A percentile compares a stretch with the other conserved stretches of the same genome.
phyloP scores from a whole-genome alignment of 92 coral and sea anemone species.

The Desmophyllum pertusum region DNA sequence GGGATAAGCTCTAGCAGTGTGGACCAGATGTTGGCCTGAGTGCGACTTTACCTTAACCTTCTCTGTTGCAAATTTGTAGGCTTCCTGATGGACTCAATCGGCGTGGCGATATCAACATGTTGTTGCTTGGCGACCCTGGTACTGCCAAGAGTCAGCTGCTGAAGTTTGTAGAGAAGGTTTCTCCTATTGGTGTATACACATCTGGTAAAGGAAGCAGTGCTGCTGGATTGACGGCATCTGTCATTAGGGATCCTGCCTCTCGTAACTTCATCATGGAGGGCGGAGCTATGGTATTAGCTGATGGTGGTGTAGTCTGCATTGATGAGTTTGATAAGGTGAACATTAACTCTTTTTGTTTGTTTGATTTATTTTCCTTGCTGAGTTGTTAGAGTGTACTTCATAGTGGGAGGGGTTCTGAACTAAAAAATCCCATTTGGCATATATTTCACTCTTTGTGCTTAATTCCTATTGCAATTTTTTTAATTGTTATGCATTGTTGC shows the following conservation, averaged over 20 bases:
- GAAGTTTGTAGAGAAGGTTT: conserved; percentile 95
- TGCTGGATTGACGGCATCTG: conserved; percentile 98
- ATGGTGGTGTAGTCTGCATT: conserved; percentile 99
- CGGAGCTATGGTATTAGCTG: conserved; percentile 99
- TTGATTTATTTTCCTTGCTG: too few species aligned
- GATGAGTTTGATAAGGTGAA: conserved; percentile 98
- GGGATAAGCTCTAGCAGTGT: too few species aligned
- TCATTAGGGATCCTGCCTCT: conserved; percentile 95
- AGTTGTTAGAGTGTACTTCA: too few species aligned
- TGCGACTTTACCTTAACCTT: neutral
- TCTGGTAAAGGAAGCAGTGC: conserved; percentile 99
- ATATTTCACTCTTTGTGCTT: too few species aligned
- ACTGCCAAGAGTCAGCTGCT: conserved; percentile 98
- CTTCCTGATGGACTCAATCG: conserved; percentile 98
- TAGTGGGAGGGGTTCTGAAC: too few species aligned
- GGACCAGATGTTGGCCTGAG: too few species aligned
- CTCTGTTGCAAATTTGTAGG: conserved; percentile 36
- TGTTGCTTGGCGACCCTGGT: conserved; percentile 98
- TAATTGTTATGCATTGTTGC: too few species aligned
- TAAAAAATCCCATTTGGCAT: too few species aligned
- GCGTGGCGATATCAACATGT: conserved; percentile 95
- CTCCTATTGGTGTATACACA: conserved; percentile 96
- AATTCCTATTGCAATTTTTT: too few species aligned
- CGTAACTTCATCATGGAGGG: conserved; percentile 99
- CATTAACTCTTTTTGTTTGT: neutral